Conservation (phyloP, 2,113 vertebrate species). For the Gadus macrocephalus region DNA sequence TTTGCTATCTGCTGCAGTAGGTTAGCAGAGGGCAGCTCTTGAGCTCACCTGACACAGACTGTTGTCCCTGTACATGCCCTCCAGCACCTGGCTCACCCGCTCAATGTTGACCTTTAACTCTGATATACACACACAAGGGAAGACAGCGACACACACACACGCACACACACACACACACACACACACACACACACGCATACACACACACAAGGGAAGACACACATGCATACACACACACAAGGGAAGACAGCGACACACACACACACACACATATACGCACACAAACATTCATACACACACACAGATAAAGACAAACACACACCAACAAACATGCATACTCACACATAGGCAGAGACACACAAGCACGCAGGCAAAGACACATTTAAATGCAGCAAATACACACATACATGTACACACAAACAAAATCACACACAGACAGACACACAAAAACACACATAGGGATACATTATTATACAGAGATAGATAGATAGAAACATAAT, state of each 20-base stretch:
- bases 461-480: no score
- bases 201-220: slow-evolving; percentile 35
- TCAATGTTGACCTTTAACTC: slow-evolving; percentile 85
- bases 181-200: not conserved
- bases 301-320: slow-evolving; percentile 35
- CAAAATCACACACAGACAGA: no score
- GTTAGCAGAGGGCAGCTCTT: not conserved
- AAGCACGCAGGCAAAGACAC: not conserved
- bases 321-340: slow-evolving; percentile 7
- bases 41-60: slow-evolving; percentile 83
- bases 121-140: slow-evolving; percentile 56
- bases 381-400: not conserved
- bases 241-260: slow-evolving; percentile 12
- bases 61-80: slow-evolving; percentile 86
- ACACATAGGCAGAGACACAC: not conserved
- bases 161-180: no score
- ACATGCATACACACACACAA: slow-evolving; percentile 35
- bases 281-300: slow-evolving; percentile 23
- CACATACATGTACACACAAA: no score
- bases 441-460: no score
- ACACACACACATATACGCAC: slow-evolving; percentile 18
- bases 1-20: slow-evolving; percentile 16
- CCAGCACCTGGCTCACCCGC: slow-evolving; percentile 71
- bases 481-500: no score
- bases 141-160: not conserved